Evolutionary conservation across 2,113 vertebrate species (phyloP).

Genomic region (Pangasianodon gigas): DNA sequence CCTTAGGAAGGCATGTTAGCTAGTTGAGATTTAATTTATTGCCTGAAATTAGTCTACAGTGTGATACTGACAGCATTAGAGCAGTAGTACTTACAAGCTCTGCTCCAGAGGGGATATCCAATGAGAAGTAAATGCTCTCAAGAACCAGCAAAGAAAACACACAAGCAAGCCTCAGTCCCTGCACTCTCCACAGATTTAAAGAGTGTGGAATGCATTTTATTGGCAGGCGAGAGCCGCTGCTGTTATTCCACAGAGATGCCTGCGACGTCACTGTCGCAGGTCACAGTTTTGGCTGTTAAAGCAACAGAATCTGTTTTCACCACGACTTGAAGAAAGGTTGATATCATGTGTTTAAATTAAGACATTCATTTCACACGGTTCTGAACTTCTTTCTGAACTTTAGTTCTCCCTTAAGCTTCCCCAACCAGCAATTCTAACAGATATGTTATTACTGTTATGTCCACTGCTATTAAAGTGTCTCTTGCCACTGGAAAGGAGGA

Average conservation of each 20-base stretch:
- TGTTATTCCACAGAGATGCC: slow-evolving; percentile 40
- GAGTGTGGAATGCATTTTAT: slow-evolving; percentile 11
- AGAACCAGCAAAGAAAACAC: neutral
- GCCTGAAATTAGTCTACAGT: neutral
- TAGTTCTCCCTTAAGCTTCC: neutral
- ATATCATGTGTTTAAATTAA: neutral
- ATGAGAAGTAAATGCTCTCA: slow-evolving; percentile 20
- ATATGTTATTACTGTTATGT: neutral
- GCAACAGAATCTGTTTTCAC: slow-evolving; percentile 29
- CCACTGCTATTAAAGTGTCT: slow-evolving; percentile 7
- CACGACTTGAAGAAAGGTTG: neutral
- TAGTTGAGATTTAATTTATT: neutral
- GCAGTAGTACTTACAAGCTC: slow-evolving; percentile 18
- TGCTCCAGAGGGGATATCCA: slow-evolving; percentile 13
- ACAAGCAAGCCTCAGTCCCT: neutral
- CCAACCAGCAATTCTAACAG: neutral
- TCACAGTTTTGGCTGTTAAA: slow-evolving; percentile 50
- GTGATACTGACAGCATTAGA: neutral
- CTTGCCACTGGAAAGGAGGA: neutral
- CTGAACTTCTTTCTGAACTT: neutral
- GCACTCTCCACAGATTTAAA: slow-evolving; percentile 23
- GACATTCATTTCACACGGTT: neutral
- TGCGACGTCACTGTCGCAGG: slow-evolving; percentile 54
- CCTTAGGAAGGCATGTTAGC: neutral
- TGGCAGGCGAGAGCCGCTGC: slow-evolving; percentile 12